Base-by-base conservation (phyloP, 2,888 invertebrate genomes). In the Molanna angustata region DNA sequence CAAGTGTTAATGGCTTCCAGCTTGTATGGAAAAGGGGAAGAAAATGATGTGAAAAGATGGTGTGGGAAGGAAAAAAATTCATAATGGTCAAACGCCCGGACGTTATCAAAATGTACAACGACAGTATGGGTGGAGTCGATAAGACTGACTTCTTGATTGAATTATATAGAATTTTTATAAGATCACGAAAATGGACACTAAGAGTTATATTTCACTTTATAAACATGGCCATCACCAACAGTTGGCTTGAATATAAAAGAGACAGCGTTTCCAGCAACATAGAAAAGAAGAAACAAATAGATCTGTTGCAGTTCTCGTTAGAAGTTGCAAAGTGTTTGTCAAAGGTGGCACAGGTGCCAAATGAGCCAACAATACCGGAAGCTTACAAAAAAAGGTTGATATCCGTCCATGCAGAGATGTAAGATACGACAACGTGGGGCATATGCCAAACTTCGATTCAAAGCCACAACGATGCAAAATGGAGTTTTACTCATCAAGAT, bases 161-260 rank as follows among this genome's bases (percentile, higher is more conserved):
- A 41, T 16, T 54, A 4, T 54, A 52, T 41, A 18, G 52, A 41
- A 52, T 42, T 13, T 54, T 18, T 18, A 52, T 52, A 14, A 52
- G 41, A 41, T 54, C 52, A 7, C 14, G 27, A 21, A 52, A 52
- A 18, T 52, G 52, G 52, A 52, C 52, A 44, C 52, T 52, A 3
- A n/a, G 53, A n/a, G 41, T 54, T 39, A 41, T 54, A 21, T 44
- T 41, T 7, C 52, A 52, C 27, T 9, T 18, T 21, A 14, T 52
- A 22, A 49, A 50, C 13, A 19, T 54, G 11, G 49, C 49, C 9
- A 13, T 52, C n/a, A 27, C 27, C 11, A 27, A 27, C 7, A 27
- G 27, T 27, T 27, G 27, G 27, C 27, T 27, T 7, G 27, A 27
- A 27, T 27, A 27, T 11, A 27, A 11, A 27, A 27, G 27, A 27